These are phyloP conservation scores for Leptodactylus fallax DNA, from an alignment of 2,797 vertebrate species.

Conservation along the genomic window DNA sequence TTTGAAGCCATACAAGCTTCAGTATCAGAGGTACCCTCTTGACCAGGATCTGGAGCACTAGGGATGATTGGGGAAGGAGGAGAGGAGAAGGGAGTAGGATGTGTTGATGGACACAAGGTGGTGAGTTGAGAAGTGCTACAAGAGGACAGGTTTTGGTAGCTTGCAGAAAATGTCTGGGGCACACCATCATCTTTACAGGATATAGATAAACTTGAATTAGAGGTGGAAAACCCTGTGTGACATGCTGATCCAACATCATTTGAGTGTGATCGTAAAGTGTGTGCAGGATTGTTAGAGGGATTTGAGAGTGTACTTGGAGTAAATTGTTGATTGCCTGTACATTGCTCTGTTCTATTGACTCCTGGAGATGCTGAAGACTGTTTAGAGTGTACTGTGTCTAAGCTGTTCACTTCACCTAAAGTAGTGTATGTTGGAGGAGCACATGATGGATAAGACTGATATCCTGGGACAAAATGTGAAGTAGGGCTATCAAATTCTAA, in stretches of 20 bases:
- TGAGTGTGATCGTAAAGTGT: slow-evolving; percentile 33
- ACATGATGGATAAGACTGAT: slow-evolving; percentile 43
- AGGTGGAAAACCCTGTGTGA: slow-evolving; percentile 22
- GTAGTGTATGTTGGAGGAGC: slow-evolving; percentile 55
- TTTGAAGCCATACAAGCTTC: slow-evolving; percentile 69
- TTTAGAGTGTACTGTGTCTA: slow-evolving; percentile 19
- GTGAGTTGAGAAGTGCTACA: slow-evolving; percentile 35
- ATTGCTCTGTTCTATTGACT: slow-evolving; percentile 34
- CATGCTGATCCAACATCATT: slow-evolving; percentile 13
- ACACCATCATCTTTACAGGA: slow-evolving; percentile 29
- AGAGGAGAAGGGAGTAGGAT: slow-evolving; percentile 70
- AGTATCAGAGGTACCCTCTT: slow-evolving; percentile 65
- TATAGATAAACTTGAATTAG: neutral
- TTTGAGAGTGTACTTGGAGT: slow-evolving; percentile 8
- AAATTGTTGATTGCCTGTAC: slow-evolving; percentile 38
- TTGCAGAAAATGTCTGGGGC: slow-evolving; percentile 41
- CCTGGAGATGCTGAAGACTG: slow-evolving; percentile 36
- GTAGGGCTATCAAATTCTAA: slow-evolving; percentile 45
- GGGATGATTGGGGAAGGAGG: slow-evolving; percentile 67
- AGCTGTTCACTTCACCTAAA: slow-evolving; percentile 35
- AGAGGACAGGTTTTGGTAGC: slow-evolving; percentile 51
- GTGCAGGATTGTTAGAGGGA: slow-evolving; percentile 3
- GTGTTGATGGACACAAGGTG: slow-evolving; percentile 68
- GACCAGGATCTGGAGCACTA: slow-evolving; percentile 65
- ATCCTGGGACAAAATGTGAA: slow-evolving; percentile 32